phyloP scores from a whole-genome alignment of 2,797 vertebrate genomes.

The Sebastes nivosus region DNA sequence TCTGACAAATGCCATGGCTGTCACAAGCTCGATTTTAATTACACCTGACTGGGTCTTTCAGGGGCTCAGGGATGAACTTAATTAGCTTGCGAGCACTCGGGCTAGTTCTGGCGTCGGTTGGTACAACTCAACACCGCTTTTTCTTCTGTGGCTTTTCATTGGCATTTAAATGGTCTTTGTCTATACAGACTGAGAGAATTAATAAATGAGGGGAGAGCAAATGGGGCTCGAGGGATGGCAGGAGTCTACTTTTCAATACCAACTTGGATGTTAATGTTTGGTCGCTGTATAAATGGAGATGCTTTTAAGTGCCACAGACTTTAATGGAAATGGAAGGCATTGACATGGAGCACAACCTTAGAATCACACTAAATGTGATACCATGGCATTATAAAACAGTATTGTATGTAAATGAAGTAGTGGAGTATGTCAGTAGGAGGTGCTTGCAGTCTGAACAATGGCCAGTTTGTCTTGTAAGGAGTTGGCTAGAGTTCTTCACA shows the following conservation, averaged over 20 bases:
- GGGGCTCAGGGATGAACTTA: constrained; percentile 86
- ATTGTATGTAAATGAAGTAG: not conserved
- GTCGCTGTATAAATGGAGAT: constrained; percentile 30
- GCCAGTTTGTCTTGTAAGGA: not conserved
- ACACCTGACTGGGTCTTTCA: constrained; percentile 88
- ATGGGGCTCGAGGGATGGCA: constrained; percentile 15
- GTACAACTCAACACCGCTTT: constrained; percentile 69
- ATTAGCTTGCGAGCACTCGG: constrained; percentile 85
- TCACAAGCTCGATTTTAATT: constrained; percentile 95
- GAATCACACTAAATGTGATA: constrained; percentile 14
- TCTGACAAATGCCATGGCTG: constrained; percentile 95
- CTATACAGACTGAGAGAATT: constrained; percentile 54
- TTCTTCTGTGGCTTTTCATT: constrained; percentile 41
- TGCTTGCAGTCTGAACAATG: not conserved
- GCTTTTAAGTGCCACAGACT: constrained; percentile 29
- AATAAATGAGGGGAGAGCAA: constrained; percentile 51
- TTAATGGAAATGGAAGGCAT: constrained; percentile 18
- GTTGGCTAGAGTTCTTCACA: not conserved
- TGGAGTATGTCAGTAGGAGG: not conserved
- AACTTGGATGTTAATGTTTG: constrained; percentile 45
- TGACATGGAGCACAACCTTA: constrained; percentile 28
- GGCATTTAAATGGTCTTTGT: constrained; percentile 69
- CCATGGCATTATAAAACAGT: constrained; percentile 20
- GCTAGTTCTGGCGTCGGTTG: constrained; percentile 64
- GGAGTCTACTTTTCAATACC: constrained; percentile 22